Conservation (phyloP, 2,888 invertebrate species). For the Caenorhabditis uteleia region DNA sequence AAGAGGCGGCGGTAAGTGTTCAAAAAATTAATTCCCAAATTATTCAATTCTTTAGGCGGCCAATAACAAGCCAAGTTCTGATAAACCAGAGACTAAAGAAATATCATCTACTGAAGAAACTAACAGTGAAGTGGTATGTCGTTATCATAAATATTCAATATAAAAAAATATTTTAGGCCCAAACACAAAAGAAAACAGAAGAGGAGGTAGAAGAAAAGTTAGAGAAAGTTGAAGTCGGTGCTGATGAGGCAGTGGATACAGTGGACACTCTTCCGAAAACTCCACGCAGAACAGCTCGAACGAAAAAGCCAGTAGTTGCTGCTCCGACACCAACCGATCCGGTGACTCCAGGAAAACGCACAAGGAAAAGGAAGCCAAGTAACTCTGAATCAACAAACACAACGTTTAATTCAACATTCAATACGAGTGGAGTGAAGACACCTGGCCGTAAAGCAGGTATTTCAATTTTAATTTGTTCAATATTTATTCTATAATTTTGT, state of each 20-base stretch:
- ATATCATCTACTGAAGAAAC: conserved; percentile 9
- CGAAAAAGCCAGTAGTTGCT: conserved; percentile 1
- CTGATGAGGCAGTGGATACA: conserved; percentile 12
- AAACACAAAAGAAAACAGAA: conserved; percentile 4
- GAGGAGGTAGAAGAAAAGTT: conserved; percentile 20
- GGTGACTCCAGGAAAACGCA: conserved; percentile 26
- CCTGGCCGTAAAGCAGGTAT: conserved; percentile 29
- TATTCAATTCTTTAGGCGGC: conserved; percentile 2
- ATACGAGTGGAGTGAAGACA: conserved; percentile 19
- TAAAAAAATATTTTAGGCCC: too few relatives aligned
- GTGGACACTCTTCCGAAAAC: conserved; percentile 19
- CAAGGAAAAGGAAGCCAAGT: conserved; percentile 37
- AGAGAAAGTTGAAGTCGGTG: conserved; percentile 22
- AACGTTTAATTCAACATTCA: conserved; percentile 19
- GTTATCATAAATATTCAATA: too few relatives aligned
- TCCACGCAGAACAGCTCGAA: conserved; percentile 11
- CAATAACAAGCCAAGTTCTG: conserved; percentile 11
- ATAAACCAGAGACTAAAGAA: conserved; percentile 1
- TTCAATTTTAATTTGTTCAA: neutral
- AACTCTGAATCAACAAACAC: conserved; percentile 20
- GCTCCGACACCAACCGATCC: conserved; percentile 8
- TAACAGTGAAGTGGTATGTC: neutral
- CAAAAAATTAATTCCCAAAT: neutral
- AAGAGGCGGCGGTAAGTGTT: conserved; percentile 6
- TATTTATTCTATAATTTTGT: neutral